Evolutionary conservation across 2,888 invertebrate genomes (phyloP), one percentile per base, ranked within the genome.

Genomic region (Trichacis sp.): DNA sequence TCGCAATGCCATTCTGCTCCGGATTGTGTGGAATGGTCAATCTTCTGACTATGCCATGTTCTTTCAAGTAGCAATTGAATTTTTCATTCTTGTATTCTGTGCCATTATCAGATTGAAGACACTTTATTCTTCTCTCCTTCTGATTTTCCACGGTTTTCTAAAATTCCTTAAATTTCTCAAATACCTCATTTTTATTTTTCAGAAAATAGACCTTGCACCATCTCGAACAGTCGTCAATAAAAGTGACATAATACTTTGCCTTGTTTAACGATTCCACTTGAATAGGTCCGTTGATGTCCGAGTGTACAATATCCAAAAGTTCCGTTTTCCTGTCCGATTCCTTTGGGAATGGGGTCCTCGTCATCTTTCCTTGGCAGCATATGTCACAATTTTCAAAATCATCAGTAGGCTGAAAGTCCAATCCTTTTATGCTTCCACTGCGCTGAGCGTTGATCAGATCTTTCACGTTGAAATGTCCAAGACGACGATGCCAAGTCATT

Each of bases 191-290:
- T n/a, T n/a, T n/a, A n/a, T n/a, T n/a, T n/a, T n/a, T n/a, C n/a
- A n/a, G n/a, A n/a, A n/a, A n/a, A n/a, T n/a, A 56, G 6, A 50
- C 59, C 1, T 71, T 62, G 40, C 63, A 63, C 66, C 66, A 73
- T 8, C 72, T 42, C 5, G 9, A 29, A 29, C 29, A 29, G 9
- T 20, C 19, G 1, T 11, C 19, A 18, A 45, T 45, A 18, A 4
- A 17, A 19, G 45, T n/a, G n/a, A n/a, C n/a, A n/a, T n/a, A n/a
- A n/a, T 15, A 17, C 18, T 12, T 19, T 12, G 17, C 45, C n/a
- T 45, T 45, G 1, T 19, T 45, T n/a, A 17, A 17, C 11, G 19
- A 19, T 15, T 1, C 14, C 19, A 11, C n/a, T n/a, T n/a, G n/a
- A n/a, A n/a, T n/a, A n/a, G n/a, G n/a, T n/a, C n/a, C n/a, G n/a